A percentile compares a stretch with the other conserved stretches of the same genome.
phyloP scores from a whole-genome alignment of 2,888 invertebrate species.

The Resseliella maxima region DNA sequence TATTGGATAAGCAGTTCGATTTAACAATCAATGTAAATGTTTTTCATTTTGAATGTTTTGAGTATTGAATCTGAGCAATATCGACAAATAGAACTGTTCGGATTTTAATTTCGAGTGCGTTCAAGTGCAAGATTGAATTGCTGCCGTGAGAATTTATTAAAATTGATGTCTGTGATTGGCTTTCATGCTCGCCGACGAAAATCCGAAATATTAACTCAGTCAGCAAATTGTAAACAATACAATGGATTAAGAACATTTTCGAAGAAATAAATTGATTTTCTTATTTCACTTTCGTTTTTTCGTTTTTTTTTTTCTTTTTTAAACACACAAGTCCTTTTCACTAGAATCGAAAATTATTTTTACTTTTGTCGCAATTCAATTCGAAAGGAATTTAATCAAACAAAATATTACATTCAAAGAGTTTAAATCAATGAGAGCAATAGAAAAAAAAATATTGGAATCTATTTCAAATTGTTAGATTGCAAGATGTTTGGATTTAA shows the following conservation, averaged over 20 bases:
- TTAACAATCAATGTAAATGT: no score
- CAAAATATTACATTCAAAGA: neutral
- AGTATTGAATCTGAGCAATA: no score
- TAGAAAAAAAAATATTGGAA: neutral
- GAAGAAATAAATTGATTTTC: neutral
- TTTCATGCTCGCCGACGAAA: neutral
- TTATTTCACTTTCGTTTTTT: neutral
- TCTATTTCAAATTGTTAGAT: neutral
- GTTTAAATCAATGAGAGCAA: neutral
- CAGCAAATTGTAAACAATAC: neutral
- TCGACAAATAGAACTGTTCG: neutral
- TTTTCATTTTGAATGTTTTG: no score
- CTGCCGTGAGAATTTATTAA: neutral
- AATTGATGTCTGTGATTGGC: neutral
- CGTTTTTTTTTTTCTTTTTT: neutral
- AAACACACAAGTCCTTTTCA: neutral
- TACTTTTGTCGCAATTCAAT: slow-evolving; percentile 28
- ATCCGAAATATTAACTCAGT: neutral
- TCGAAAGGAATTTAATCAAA: neutral
- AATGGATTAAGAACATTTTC: neutral
- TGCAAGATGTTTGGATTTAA: slow-evolving; percentile 3
- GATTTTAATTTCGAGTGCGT: neutral
- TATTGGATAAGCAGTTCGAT: neutral
- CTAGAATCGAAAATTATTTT: neutral
- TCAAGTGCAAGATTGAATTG: neutral